Base-by-base conservation (phyloP, 2,888 invertebrate species). In the Melipona bicolor region DNA sequence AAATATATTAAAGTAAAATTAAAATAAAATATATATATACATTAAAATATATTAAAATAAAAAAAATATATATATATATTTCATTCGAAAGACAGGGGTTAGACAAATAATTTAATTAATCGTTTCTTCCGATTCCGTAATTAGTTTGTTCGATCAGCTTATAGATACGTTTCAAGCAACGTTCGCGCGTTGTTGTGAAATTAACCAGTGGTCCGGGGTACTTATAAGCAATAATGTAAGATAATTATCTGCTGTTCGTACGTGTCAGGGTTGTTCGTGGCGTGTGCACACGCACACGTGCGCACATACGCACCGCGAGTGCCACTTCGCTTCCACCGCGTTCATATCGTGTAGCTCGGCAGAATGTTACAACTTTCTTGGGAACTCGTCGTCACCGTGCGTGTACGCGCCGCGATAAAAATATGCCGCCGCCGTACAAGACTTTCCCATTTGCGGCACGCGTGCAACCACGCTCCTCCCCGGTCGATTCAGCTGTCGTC, bases 231-330 rank as follows among this genome's bases (percentile, higher is more conserved):
- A 32, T 61, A 88, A 83, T 89, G 91, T 86, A 91, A 88, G 88
- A 91, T 87, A 89, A 88, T 91, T 91, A 91, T 91, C 91, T 91
- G 91, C 86, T 90, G 88, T 88, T 91, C 90, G 90, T 91, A 87
- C 88, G 88, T 90, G 91, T 91, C 91, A 91, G 90, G 91, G 91
- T 83, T 91, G 85, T 73, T 73, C 74, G 79, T 69, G 62, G 61
- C 19, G 27, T 61, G 27, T 27, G 49, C n/a, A 83, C 73, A 56
- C 70, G 68, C 54, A 52, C 19, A 19, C 27, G 24, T 27, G 52
- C 70, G 68, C 36, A 56, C 65, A 72, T 32, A 19, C 21, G 43
- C n/a, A 61, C 15, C 4, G 36, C 76, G 79, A 79, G 86, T 75
- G 82, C 86, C 78, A 85, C 86, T 85, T 86, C 78, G 79, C 77